Base-by-base conservation (phyloP, 2,113 vertebrate genomes). In the Macquaria ambigua region DNA sequence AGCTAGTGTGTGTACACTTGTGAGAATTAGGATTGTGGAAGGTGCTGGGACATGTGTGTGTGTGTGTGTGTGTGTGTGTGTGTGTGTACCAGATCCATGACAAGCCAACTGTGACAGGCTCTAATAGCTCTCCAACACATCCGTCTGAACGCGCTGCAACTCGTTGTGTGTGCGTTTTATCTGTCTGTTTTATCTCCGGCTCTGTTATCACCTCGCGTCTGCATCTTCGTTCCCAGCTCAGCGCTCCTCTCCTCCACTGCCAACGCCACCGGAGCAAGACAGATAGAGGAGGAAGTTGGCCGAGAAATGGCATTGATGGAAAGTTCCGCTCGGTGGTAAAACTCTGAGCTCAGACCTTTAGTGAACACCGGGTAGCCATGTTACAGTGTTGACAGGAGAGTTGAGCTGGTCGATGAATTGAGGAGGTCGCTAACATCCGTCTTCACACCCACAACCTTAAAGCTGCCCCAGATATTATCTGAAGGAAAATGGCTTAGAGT, bases 51-150 rank as follows among this genome's bases (percentile, higher is more conserved):
- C 23, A 5, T 34, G 34, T 34, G 34, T 52, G 81, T 62, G 73
- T 76, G 75, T 73, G 55, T 46, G 56, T 71, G 85, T 18, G 23
- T 56, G 84, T 50, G 69, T 79, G 58, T 64, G 64, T 67, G 79
- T 78, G 87, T 78, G 77, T 12, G 66, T n/a, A 8, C 11, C 16
- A 46, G 81, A 86, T 87, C 77, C 7, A 50, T 83, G 76, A 90
- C 89, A 85, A 88, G 85, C 74, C 90, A 83, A 85, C 81, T 89
- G 92, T 93, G 92, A 93, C 92, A 41, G 86, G 53, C 79, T 92
- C 87, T 91, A 93, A 90, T 91, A 89, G 92, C 87, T 90, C 87
- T 89, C 50, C 61, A 93, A 91, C 92, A 82, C 83, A 85, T 87
- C 82, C 31, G 18, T 83, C 77, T 81, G 87, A 86, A 74, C 88